phyloP scores from a whole-genome alignment of 2,113 vertebrate species.

The Potamarius usumacintae region DNA sequence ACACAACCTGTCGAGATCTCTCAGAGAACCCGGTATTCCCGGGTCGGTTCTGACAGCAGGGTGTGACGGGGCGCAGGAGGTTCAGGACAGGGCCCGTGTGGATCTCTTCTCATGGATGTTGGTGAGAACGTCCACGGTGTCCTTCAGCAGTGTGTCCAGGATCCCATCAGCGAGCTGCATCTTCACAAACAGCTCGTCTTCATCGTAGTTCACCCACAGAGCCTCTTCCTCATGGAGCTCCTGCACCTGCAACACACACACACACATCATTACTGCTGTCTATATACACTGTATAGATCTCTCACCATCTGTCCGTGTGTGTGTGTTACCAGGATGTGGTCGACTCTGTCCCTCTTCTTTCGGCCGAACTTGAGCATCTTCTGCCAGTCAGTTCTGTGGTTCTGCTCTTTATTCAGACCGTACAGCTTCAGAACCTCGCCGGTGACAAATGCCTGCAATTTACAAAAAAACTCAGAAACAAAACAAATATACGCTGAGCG shows the following conservation, averaged over 20 bases:
- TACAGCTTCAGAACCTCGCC: slow-evolving; percentile 87
- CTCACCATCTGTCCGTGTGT: neutral
- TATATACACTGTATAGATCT: neutral
- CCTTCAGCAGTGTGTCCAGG: slow-evolving; percentile 92
- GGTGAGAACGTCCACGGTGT: slow-evolving; percentile 85
- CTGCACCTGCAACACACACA: slow-evolving; percentile 79
- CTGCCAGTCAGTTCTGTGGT: slow-evolving; percentile 95
- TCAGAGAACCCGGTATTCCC: neutral
- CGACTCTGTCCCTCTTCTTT: slow-evolving; percentile 94
- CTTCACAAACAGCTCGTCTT: slow-evolving; percentile 95
- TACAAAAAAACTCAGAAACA: neutral
- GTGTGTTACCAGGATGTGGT: slow-evolving; percentile 86
- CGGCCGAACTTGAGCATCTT: slow-evolving; percentile 98
- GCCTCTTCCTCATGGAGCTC: slow-evolving; percentile 96
- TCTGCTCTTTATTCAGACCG: slow-evolving; percentile 82
- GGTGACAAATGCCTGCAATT: slow-evolving; percentile 81
- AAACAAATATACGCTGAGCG: too few species aligned
- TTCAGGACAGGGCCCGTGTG: slow-evolving; percentile 64
- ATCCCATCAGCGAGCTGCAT: slow-evolving; percentile 97
- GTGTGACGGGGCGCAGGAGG: neutral
- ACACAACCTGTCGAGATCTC: neutral
- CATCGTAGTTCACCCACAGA: slow-evolving; percentile 97
- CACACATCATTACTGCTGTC: neutral
- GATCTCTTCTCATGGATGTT: slow-evolving; percentile 83
- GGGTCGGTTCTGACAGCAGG: neutral